Conservation (phyloP, 2,797 vertebrate genomes). For the Pipistrellus pipistrellus region DNA sequence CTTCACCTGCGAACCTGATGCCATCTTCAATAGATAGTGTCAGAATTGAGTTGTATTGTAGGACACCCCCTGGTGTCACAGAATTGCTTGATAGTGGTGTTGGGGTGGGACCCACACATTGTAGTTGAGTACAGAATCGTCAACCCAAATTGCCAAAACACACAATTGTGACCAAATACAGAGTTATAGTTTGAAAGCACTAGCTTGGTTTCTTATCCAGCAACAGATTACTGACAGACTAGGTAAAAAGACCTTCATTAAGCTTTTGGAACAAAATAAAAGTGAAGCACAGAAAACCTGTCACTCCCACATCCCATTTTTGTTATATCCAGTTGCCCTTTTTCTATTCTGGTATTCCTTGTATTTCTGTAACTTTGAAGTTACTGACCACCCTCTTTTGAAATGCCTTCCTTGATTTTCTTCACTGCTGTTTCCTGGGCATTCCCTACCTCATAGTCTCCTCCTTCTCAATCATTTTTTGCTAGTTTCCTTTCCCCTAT, state of each 20-base stretch:
- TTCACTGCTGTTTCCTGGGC: neutral
- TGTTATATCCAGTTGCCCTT: neutral
- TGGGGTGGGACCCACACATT: neutral
- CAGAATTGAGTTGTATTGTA: neutral
- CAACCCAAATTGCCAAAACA: neutral
- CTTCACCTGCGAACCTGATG: neutral
- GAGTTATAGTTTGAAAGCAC: neutral
- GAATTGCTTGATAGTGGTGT: neutral
- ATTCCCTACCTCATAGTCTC: neutral
- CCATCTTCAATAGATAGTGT: neutral
- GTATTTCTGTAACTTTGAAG: neutral
- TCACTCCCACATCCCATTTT: neutral
- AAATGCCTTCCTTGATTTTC: neutral
- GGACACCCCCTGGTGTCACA: neutral
- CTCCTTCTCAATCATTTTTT: neutral
- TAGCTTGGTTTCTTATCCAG: neutral
- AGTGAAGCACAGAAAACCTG: neutral
- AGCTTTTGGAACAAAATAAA: constrained; percentile 29
- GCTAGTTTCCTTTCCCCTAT: neutral
- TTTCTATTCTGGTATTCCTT: neutral
- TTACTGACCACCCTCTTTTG: neutral
- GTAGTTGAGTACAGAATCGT: neutral
- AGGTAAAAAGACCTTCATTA: neutral
- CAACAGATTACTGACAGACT: neutral
- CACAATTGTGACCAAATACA: neutral